phyloP scores from a whole-genome alignment of 2,113 vertebrate species.

The Aegotheles bennettii region DNA sequence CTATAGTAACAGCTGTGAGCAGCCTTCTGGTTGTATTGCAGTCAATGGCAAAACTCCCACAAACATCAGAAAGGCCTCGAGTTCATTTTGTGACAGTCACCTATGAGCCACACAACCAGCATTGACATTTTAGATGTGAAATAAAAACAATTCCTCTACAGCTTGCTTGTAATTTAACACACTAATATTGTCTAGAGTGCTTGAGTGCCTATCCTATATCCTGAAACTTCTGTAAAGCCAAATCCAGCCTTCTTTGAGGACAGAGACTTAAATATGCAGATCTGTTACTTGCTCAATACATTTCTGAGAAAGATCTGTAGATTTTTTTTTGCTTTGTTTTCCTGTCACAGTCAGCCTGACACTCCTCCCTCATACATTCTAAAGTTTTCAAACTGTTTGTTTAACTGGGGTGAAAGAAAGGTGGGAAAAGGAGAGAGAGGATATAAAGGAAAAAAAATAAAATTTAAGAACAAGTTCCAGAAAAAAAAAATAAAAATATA shows the following conservation, averaged over 20 bases:
- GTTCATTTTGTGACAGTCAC: neutral
- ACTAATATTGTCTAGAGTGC: neutral
- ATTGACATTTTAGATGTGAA: neutral
- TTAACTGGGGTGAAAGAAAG: neutral
- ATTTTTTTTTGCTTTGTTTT: neutral
- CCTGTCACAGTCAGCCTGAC: neutral
- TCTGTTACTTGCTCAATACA: neutral
- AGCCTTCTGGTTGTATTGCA: neutral
- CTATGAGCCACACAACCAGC: neutral
- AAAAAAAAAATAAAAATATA: too few relatives aligned
- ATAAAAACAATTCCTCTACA: neutral
- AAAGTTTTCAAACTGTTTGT: neutral
- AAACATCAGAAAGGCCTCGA: neutral
- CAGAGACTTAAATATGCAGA: neutral
- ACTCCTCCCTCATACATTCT: neutral
- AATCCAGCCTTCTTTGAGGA: neutral
- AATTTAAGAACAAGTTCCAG: neutral
- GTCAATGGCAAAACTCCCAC: neutral
- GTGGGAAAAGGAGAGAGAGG: neutral
- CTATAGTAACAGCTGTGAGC: slow-evolving; percentile 5
- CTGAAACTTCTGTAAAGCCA: neutral
- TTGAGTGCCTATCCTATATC: neutral
- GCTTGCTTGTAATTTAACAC: neutral
- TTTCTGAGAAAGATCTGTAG: neutral
- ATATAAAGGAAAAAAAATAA: neutral